phyloP scores from a whole-genome alignment of 2,797 vertebrate species.

The Sus cebifrons region DNA sequence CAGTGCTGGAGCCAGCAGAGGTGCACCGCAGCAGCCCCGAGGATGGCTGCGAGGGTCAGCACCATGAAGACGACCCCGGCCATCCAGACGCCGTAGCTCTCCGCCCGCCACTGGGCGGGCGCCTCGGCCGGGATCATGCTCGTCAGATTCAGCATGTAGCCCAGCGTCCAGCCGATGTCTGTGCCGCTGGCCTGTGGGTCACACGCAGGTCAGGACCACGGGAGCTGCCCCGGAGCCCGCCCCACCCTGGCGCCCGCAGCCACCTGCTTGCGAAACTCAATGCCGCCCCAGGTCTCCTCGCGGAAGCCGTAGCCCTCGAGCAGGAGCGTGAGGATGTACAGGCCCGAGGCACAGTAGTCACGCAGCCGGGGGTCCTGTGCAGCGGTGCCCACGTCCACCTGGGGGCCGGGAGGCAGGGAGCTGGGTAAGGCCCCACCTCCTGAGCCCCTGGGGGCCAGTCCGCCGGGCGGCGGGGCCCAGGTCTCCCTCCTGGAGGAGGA shows the following conservation, averaged over 20 bases:
- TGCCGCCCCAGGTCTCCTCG: constrained; percentile 88
- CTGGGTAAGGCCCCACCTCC: not conserved
- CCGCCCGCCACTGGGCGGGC: constrained; percentile 80
- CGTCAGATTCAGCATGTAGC: constrained; percentile 94
- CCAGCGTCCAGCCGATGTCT: constrained; percentile 93
- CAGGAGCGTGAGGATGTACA: constrained; percentile 91
- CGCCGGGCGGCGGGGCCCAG: rapidly evolving
- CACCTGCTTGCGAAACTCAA: constrained; percentile 92
- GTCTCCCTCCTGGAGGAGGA: not conserved
- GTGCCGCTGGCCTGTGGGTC: constrained; percentile 89
- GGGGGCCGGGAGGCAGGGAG: not conserved
- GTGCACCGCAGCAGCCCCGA: constrained; percentile 79
- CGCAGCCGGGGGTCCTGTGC: constrained; percentile 83
- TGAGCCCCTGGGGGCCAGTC: rapidly evolving
- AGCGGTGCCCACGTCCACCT: constrained; percentile 87
- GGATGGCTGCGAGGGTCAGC: constrained; percentile 84
- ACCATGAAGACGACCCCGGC: constrained; percentile 88
- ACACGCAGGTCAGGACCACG: not conserved
- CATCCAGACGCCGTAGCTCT: constrained; percentile 88
- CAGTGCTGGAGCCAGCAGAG: constrained; percentile 84
- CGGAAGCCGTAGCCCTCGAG: constrained; percentile 91
- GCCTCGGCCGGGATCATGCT: constrained; percentile 89
- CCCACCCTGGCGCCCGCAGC: not conserved
- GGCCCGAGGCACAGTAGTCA: constrained; percentile 89
- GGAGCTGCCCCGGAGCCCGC: rapidly evolving